Evolutionary conservation across 2,797 vertebrate genomes (phyloP), one percentile per base, ranked within the genome.

Genomic region (Buphagus erythrorhynchus): DNA sequence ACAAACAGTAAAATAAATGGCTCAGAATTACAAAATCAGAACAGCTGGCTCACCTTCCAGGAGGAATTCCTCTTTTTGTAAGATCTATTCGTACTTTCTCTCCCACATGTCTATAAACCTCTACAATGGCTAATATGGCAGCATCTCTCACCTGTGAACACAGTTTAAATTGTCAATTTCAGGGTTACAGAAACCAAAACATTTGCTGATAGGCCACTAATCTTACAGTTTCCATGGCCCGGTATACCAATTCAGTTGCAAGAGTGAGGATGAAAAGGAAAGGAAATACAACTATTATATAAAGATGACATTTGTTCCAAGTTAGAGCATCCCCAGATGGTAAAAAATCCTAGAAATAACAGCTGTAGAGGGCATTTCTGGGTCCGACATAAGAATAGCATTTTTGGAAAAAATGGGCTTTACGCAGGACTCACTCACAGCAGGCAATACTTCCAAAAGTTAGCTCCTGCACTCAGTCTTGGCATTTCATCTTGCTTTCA

Each of bases 91-190:
- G 98, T 75, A 99, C 98, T 97, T 97, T 98, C 84, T 99, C 99
- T 88, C 99, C 99, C 33, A 99, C 98, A 82, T 99, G 98, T 89
- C 99, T 99, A 93, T 99, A 99, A 95, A 99, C 98, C 93, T 99
- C 99, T 97, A 99, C 99, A 77, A 99, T 86, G 9, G 99, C 95
- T 49, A 98, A 96, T 91, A 99, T 97, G 74, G 99, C 99, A 73
- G 99, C 98, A 96, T 99, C 99, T 91, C 99, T 99, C 95, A 99
- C 99, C 99, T 99, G 96, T 45, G 59, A 96, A 93, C 19, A 24
- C 57, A 95, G n/a, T 65, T 79, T 38, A 58, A 59, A 48, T 20
- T 7, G 52, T 80, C 85, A 29, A 78, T 82, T 69, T 63, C 59
- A 67, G 45, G 8, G 31, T 78, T 77, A 86, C 5, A 81, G 46